A percentile compares a stretch with the other conserved stretches of the same genome.
These are phyloP conservation scores for Beroe ovata DNA, from an alignment of 37 sponge, comb jelly and placozoan genomes.

Conservation along the genomic window DNA sequence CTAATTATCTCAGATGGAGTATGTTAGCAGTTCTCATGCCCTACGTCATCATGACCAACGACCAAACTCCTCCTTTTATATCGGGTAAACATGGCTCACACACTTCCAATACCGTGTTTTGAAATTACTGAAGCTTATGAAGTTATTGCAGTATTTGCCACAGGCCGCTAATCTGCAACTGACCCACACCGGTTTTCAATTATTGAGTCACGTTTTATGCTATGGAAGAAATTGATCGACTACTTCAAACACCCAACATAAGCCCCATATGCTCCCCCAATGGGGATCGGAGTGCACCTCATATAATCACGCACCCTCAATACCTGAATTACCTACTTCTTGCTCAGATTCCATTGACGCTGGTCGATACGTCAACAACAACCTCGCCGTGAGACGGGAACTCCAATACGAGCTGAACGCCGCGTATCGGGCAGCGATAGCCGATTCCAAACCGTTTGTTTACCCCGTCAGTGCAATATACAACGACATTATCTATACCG, in stretches of 20 bases:
- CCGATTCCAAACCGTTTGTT: neutral
- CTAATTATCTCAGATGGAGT: neutral
- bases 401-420: neutral
- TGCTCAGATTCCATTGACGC: neutral
- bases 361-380: constrained; percentile 38
- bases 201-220: too few species aligned
- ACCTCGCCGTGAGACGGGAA: neutral
- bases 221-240: too few species aligned
- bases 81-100: neutral
- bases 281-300: too few species aligned
- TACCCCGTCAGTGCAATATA: neutral
- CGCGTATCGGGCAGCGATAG: neutral
- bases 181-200: too few species aligned
- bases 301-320: neutral
- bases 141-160: too few species aligned
- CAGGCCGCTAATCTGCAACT: too few species aligned
- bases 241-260: too few species aligned
- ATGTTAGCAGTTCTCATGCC: neutral
- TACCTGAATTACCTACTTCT: neutral
- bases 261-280: too few species aligned
- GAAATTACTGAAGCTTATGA: too few species aligned
- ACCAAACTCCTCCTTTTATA: neutral
- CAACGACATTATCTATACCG: constrained; percentile 10
- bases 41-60: constrained; percentile 33
- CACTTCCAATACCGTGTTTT: too few species aligned